These are phyloP conservation scores for Malaclemys terrapin DNA, from an alignment of 2,113 vertebrate genomes.

Conservation along the genomic window DNA sequence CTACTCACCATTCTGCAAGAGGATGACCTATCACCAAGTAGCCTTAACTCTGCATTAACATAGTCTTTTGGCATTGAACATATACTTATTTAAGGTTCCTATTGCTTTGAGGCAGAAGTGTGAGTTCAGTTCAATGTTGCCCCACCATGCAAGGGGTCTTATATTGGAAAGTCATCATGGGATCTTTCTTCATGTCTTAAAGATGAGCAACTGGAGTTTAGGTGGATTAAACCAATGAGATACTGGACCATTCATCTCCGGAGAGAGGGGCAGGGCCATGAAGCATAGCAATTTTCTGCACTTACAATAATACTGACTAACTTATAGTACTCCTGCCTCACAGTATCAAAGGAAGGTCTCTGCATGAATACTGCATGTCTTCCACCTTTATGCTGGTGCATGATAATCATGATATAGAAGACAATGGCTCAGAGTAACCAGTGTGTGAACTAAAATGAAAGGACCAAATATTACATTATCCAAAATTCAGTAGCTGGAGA, in stretches of 20 bases:
- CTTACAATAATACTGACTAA: neutral
- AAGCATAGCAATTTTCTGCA: neutral
- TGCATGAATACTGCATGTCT: neutral
- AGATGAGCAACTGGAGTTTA: neutral
- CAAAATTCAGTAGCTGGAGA: neutral
- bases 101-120: constrained; percentile 11
- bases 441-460: neutral
- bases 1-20: neutral
- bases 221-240: neutral
- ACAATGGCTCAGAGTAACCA: neutral
- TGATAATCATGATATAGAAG: neutral
- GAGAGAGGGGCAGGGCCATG: neutral
- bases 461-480: neutral
- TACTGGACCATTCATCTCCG: neutral
- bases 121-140: neutral
- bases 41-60: neutral
- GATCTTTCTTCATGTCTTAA: neutral
- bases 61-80: constrained; percentile 18
- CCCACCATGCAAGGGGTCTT: neutral
- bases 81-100: constrained; percentile 13
- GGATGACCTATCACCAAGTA: neutral
- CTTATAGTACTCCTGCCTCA: neutral
- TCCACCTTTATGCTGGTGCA: rapidly evolving
- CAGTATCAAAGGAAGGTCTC: neutral
- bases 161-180: neutral